Conservation (phyloP, 2,113 vertebrate species). For the Dryoscopus gambensis region DNA sequence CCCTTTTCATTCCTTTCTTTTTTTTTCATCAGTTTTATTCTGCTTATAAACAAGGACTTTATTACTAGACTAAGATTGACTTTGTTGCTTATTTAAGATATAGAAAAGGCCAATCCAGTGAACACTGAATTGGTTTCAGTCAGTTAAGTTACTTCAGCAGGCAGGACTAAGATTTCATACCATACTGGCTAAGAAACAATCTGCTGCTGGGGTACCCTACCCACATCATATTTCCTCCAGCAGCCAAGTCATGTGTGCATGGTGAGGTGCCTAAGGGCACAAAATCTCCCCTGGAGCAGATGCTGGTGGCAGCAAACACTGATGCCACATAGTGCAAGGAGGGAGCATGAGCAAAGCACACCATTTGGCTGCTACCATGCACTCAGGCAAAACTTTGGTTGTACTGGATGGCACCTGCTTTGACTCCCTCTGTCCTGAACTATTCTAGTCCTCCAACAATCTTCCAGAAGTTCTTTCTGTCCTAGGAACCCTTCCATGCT, state of each 20-base stretch:
- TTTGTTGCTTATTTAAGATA: neutral
- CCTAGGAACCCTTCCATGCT: neutral
- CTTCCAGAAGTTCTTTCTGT: neutral
- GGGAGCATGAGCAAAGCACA: neutral
- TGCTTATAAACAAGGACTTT: neutral
- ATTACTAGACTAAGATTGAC: neutral
- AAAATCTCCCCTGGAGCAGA: neutral
- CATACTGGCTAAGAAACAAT: neutral
- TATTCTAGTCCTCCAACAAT: neutral
- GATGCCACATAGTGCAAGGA: neutral
- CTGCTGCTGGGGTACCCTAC: neutral
- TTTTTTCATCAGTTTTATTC: neutral
- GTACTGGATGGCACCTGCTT: neutral
- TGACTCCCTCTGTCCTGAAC: neutral
- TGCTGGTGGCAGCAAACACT: neutral
- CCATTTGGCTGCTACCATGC: neutral
- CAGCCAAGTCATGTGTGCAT: too few species aligned
- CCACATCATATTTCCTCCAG: neutral
- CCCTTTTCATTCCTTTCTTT: neutral
- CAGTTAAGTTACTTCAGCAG: neutral
- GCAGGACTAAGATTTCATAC: neutral
- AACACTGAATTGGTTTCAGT: neutral
- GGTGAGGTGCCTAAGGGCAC: neutral
- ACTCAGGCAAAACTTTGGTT: neutral
- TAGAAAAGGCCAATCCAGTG: neutral